Evolutionary conservation across 2,797 vertebrate species (phyloP), one percentile per base, ranked within the genome.

Genomic region (Semotilus atromaculatus): DNA sequence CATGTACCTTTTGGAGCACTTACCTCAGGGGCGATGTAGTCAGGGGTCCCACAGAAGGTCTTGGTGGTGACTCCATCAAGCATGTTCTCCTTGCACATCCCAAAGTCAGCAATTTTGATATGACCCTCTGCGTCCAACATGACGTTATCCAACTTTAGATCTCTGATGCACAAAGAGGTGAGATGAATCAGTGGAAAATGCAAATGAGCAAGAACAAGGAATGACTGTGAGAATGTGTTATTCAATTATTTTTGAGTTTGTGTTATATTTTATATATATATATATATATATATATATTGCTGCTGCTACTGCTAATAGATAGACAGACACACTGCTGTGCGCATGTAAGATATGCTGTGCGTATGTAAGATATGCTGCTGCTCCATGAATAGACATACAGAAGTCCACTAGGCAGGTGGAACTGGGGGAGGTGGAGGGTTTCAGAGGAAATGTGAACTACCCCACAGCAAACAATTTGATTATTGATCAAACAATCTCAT

Each of bases 31-130:
- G 98, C 98, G 0, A 99, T 99, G 95, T 99, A 99, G 94, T 99
- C 98, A 0, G 98, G 98, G n/a, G 98, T 99, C 82, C 98, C 98
- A 1, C 98, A 99, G 94, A 99, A 99, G 16, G 98, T 99, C 94
- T 99, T 99, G 90, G 98, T 99, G 5, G 97, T 98, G 87, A 96
- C 84, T 21, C 97, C 97, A 0, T 99, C 98, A 68, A 92, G 90
- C 93, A 99, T 98, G 86, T 97, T 99, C 92, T 99, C 98, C 92
- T 99, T 99, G 90, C 98, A 99, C 98, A 99, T 99, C 84, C 98
- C 98, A 0, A 99, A 99, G 90, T 99, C 98, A 0, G 98, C 97
- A 0, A 99, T 97, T 95, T 99, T 99, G 87, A 99, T 99, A 94
- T 99, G 98, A 1, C 98, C 98, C 88, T 99, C 98, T 0, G 96